Percentiles rank a stretch among this genome's conserved stretches.
phyloP scores from a whole-genome alignment of 1,140 invertebrate genomes.

The Copidosoma floridanum region DNA sequence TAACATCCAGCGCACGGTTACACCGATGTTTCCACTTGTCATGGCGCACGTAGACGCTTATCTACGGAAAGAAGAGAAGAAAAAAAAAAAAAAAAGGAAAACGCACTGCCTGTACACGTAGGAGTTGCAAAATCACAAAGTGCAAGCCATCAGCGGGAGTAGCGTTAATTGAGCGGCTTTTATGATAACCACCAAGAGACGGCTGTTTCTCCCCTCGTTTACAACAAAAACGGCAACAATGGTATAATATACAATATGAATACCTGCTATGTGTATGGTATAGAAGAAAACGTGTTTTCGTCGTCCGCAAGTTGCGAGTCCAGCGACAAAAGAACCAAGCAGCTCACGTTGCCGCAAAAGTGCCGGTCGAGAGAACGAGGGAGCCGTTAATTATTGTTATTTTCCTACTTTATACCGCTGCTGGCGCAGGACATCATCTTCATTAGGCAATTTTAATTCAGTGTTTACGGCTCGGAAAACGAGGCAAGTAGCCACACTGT shows the following conservation, averaged over 20 bases:
- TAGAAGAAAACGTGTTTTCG: slow-evolving; percentile 3
- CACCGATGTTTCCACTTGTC: slow-evolving; percentile 7
- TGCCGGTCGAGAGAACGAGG: background rate
- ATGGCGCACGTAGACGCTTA: background rate
- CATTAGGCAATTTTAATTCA: slow-evolving; percentile 10
- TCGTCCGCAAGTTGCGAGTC: background rate
- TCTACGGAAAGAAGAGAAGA: too few species aligned
- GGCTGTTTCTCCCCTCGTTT: background rate
- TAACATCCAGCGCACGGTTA: background rate
- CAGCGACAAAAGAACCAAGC: background rate
- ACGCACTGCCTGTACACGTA: too few species aligned
- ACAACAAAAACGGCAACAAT: too few species aligned
- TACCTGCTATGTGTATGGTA: too few species aligned
- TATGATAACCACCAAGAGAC: background rate
- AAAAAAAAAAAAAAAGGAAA: too few species aligned
- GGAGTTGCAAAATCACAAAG: background rate
- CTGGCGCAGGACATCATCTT: too few species aligned
- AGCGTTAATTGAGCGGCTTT: slow-evolving; percentile 10
- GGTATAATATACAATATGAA: too few species aligned
- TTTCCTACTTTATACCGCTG: too few species aligned
- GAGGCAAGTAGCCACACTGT: background rate
- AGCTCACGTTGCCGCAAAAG: background rate
- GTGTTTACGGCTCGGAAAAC: background rate
- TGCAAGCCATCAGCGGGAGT: too few species aligned
- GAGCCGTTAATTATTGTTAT: too few species aligned